Base-by-base conservation (phyloP, 2,113 vertebrate species). In the Brachypteracias leptosomus region DNA sequence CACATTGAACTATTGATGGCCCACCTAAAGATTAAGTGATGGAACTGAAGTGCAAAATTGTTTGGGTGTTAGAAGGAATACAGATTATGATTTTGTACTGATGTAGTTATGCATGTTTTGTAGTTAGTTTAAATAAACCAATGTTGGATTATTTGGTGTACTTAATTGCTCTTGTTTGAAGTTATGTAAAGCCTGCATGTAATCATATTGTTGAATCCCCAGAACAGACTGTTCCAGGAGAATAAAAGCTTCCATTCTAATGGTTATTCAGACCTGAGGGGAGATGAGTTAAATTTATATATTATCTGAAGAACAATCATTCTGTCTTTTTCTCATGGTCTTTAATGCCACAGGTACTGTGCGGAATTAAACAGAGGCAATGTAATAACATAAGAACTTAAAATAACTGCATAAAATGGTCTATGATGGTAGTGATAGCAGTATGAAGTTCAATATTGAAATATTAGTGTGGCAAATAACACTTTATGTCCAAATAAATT, bases 381-480 rank as follows among this genome's bases (percentile, higher is more conserved):
- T 54, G 16, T 29, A 88, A 65, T 67, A 36, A 73, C 40, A 52
- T 57, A 65, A 57, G 59, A 78, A 54, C 88, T 84, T 67, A 78
- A 96, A 96, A 93, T 54, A 88, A 67, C 65, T 33, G 11, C 44
- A 74, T 24, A 46, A 57, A 84, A 87, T 61, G 17, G 10, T 57
- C 55, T 86, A 16, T 19, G 13, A 87, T 65, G 28, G 7, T 54
- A 68, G 62, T 92, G 88, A 83, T 86, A 93, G 85, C 85, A 95
- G 35, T 57, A 87, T 68, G 92, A 90, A 51, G 89, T 94, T 98
- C 96, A 97, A 94, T 96, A 97, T 90, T 92, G 94, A 98, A 96
- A 95, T 96, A 95, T 94, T 91, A 97, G 86, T 95, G 92, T 94
- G 82, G 82, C 88, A 97, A 97, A 96, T 97, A 98, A 94, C 66